Percentiles rank a stretch among this genome's conserved stretches.
phyloP scores from a whole-genome alignment of 2,797 vertebrate genomes.

The Cygnus olor region DNA sequence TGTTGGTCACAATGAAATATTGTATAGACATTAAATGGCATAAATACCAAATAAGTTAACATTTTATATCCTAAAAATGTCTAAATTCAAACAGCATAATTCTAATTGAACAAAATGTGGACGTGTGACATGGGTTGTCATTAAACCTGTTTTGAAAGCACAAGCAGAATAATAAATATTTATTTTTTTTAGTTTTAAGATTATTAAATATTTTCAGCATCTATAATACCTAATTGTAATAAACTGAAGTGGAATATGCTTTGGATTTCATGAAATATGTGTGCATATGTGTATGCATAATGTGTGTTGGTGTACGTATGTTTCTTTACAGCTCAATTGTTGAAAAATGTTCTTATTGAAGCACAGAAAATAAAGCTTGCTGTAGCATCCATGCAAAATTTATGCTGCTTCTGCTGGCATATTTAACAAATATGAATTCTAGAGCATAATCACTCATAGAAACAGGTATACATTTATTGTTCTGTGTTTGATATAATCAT shows the following conservation, averaged over 20 bases:
- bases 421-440: constrained; percentile 5
- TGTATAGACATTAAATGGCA: background rate
- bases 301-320: background rate
- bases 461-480: background rate
- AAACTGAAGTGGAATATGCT: background rate
- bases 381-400: background rate
- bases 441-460: background rate
- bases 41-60: background rate
- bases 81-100: background rate
- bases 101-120: background rate
- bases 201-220: background rate
- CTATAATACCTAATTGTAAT: background rate
- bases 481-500: background rate
- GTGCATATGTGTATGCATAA: background rate
- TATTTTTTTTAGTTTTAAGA: background rate
- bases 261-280: background rate
- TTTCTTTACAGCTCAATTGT: background rate
- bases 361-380: background rate
- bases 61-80: background rate
- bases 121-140: background rate
- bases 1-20: background rate
- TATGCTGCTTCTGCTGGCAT: background rate
- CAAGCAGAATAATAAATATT: background rate
- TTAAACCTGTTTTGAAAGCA: background rate
- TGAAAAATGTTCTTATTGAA: background rate